phyloP scores from a whole-genome alignment of 2,113 vertebrate species.

The Spheniscus mendiculus region DNA sequence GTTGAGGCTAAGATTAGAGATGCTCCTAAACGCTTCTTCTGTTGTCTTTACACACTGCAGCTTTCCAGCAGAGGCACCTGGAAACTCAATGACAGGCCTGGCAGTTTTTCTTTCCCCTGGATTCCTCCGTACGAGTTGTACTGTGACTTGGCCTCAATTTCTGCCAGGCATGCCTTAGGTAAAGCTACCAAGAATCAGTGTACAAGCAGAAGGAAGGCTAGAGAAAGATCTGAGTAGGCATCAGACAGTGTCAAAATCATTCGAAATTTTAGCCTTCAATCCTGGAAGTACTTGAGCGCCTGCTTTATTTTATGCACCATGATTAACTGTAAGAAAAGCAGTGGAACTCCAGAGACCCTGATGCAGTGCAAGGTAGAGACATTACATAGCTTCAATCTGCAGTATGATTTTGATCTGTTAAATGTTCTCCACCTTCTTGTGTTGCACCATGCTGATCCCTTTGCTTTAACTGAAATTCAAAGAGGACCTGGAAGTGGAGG shows the following conservation, averaged over 20 bases:
- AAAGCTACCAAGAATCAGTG: neutral
- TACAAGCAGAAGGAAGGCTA: neutral
- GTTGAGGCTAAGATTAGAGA: neutral
- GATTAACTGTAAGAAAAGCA: neutral
- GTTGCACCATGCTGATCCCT: neutral
- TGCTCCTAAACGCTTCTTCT: neutral
- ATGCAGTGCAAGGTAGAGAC: neutral
- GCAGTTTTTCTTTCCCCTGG: neutral
- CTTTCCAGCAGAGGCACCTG: neutral
- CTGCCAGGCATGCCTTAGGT: neutral
- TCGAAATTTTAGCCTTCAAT: neutral
- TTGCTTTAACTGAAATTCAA: neutral
- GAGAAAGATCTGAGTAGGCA: neutral
- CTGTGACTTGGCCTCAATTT: neutral
- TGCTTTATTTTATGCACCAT: neutral
- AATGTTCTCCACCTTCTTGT: neutral
- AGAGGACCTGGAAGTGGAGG: neutral
- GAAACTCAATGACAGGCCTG: neutral
- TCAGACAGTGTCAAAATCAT: neutral
- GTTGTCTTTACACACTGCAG: neutral
- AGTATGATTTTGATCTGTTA: neutral
- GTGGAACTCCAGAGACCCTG: neutral
- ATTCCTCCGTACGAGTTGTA: neutral
- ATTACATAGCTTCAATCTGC: neutral
- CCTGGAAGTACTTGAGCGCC: neutral